Conservation (phyloP, 2,113 vertebrate species). For the Burhinus bistriatus region DNA sequence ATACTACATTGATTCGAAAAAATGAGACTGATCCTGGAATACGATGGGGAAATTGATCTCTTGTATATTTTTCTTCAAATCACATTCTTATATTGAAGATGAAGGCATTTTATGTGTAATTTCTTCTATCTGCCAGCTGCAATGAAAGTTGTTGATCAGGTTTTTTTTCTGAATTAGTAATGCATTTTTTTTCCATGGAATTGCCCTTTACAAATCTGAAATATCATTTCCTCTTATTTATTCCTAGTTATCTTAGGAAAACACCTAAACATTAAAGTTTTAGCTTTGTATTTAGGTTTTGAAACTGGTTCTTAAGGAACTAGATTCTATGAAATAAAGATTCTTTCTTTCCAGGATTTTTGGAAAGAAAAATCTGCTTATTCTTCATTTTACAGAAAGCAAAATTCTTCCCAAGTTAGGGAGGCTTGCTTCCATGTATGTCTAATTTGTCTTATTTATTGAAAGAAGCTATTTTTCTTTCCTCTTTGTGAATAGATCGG, state of each 20-base stretch:
- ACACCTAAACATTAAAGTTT: neutral
- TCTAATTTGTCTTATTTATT: neutral
- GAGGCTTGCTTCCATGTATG: neutral
- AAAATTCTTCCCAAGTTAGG: neutral
- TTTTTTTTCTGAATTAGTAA: neutral
- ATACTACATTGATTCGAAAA: neutral
- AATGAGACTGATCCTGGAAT: neutral
- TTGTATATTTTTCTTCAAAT: neutral
- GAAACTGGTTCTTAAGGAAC: neutral
- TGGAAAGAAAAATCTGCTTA: neutral
- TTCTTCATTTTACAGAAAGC: neutral
- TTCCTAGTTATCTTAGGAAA: neutral
- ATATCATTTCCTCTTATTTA: neutral
- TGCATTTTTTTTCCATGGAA: neutral
- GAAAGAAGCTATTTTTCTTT: neutral
- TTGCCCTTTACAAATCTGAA: neutral
- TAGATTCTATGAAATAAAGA: neutral
- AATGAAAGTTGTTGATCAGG: neutral
- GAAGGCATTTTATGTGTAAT: neutral
- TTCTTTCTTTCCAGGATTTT: neutral
- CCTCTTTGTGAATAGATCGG: neutral
- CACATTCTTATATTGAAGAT: neutral
- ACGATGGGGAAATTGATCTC: neutral
- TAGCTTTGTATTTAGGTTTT: neutral
- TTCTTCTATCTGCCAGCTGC: neutral